A percentile compares a stretch with the other conserved stretches of the same genome.
Evolutionary conservation across 2,113 vertebrate species (phyloP).

Genomic region (Eulemur macaco): DNA sequence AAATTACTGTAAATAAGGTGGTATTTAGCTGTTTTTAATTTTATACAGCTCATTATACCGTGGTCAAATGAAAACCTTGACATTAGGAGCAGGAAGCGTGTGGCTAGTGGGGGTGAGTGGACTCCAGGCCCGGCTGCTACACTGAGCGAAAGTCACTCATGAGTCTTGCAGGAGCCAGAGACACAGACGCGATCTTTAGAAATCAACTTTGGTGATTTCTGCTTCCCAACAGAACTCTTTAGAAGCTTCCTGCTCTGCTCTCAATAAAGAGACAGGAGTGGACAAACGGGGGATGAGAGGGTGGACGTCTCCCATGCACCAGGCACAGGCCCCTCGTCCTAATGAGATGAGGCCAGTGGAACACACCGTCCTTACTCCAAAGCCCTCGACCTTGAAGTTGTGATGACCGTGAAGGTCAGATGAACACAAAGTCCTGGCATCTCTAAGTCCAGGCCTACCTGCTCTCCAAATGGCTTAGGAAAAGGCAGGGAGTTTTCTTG

Average conservation of each 20-base stretch:
- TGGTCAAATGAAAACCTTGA: constrained; percentile 66
- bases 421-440: neutral
- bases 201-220: neutral
- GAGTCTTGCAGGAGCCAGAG: neutral
- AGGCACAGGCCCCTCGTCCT: neutral
- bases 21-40: constrained; percentile 54
- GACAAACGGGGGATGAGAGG: fast-evolving
- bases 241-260: neutral
- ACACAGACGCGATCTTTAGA: neutral
- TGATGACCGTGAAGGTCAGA: neutral
- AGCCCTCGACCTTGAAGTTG: neutral
- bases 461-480: neutral
- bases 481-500: neutral
- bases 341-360: neutral
- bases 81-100: constrained; percentile 49
- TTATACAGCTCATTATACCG: constrained; percentile 48
- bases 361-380: neutral
- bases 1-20: constrained; percentile 56
- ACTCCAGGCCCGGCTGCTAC: neutral
- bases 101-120: neutral
- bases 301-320: neutral
- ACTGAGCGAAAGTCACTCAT: neutral
- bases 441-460: neutral
- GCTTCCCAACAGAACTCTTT: neutral
- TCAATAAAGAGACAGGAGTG: neutral